Conservation (phyloP, 2,797 vertebrate species). For the Varecia variegata region DNA sequence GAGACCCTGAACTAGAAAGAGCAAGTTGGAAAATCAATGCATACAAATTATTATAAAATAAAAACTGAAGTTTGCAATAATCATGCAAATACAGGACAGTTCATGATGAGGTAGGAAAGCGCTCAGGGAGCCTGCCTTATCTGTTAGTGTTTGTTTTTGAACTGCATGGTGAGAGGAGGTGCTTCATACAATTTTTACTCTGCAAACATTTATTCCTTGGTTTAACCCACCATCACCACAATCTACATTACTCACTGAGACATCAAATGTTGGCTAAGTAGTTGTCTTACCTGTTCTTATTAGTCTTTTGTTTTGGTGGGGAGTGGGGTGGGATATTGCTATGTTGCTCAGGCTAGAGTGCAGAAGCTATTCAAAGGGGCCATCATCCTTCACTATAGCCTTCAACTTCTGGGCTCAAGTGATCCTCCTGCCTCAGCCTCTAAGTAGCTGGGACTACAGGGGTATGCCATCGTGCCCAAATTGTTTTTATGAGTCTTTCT, state of each 20-base stretch:
- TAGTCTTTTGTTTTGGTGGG: not conserved
- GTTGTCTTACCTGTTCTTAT: not conserved
- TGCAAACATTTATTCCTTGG: not conserved
- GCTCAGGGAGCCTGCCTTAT: too few species aligned
- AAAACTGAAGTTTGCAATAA: not conserved
- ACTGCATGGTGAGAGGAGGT: not conserved
- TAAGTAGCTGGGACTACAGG: not conserved
- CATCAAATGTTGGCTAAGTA: not conserved
- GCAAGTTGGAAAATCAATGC: not conserved
- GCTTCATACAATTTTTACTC: not conserved
- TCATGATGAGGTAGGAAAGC: not conserved
- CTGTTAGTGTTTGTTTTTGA: not conserved
- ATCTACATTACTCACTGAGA: not conserved
- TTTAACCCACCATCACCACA: not conserved
- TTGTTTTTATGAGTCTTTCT: not conserved
- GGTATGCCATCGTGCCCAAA: not conserved
- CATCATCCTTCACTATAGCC: not conserved
- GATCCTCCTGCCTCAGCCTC: not conserved
- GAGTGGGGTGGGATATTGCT: not conserved
- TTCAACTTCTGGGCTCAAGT: not conserved
- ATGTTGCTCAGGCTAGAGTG: not conserved
- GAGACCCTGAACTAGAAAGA: not conserved
- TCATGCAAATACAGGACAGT: not conserved
- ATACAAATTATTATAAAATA: not conserved
- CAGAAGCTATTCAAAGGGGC: not conserved